Base-by-base conservation (phyloP, 2,888 invertebrate species). In the Lobophora halterata region DNA sequence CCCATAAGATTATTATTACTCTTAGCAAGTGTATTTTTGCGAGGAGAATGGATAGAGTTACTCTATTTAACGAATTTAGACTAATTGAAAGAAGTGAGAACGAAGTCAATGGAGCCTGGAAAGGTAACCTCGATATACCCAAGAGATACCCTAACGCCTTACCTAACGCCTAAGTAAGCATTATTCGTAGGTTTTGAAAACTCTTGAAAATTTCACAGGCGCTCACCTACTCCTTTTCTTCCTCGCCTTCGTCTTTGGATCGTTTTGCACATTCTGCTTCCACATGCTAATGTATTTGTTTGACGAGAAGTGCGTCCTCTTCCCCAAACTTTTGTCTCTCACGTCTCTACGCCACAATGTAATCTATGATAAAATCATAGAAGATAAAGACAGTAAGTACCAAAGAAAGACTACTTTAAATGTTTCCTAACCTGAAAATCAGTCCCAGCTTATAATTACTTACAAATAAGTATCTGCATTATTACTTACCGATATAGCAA, bases 211-310 rank as follows among this genome's bases (percentile, higher is more conserved):
- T 28, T 24, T 11, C n/a, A 14, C 67, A 87, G 86, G 83, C 9
- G 77, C 74, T 5, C 85, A 86, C 34, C 55, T 86, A 1, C 63
- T 85, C 0, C 60, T 87, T 1, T 85, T 86, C 62, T 82, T 83
- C 51, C 47, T 86, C 54, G 75, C 85, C 3, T 86, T 86, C 45
- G 73, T 86, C 1, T 87, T 85, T 37, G 86, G 86, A 5, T 81
- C 81, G 1, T 79, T 85, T 59, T 86, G 85, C 63, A 85, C 86
- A 0, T 85, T 82, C 55, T 82, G 79, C 58, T 83, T 86, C 56
- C 81, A 86, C 60, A 73, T 82, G 74, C 61, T 87, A 11, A 86
- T 82, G 79, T 82, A 80, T 49, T 58, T 86, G 39, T 86, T 87
- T 37, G 83, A 86, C 29, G 81, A 85, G 48, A 80, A 85, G 35